Conservation (phyloP, 2,888 invertebrate species). For the Helobdella robusta region DNA sequence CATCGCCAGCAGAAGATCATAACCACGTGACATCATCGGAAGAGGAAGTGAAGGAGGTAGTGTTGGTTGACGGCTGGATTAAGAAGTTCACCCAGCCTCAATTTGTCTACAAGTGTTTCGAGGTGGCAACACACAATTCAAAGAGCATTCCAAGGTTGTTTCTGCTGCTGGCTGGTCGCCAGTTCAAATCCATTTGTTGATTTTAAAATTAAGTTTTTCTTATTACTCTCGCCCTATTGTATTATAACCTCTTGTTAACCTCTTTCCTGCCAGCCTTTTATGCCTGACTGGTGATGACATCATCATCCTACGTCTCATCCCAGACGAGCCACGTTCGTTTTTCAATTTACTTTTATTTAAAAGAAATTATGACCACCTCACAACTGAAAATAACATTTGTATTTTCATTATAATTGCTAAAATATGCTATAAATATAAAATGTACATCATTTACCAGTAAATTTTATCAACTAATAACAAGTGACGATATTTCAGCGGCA, state of each 20-base stretch:
- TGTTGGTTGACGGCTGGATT: slow-evolving; percentile 11
- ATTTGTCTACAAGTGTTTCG: slow-evolving; percentile 20
- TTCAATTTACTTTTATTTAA: too few species aligned
- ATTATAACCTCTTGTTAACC: not conserved
- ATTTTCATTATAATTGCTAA: too few species aligned
- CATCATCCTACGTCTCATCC: slow-evolving; percentile 67
- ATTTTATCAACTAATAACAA: too few species aligned
- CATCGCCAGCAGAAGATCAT: not conserved
- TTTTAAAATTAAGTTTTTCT: too few species aligned
- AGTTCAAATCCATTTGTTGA: too few species aligned
- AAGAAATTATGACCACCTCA: too few species aligned
- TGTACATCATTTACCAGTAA: too few species aligned
- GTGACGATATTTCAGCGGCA: too few species aligned
- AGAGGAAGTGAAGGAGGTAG: slow-evolving; percentile 18
- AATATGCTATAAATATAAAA: too few species aligned
- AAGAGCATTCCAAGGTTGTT: slow-evolving; percentile 8
- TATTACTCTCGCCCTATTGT: not conserved
- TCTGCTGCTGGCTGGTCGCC: too few species aligned
- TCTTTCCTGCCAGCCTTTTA: slow-evolving; percentile 59
- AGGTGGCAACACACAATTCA: not conserved
- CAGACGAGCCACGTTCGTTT: slow-evolving; percentile 58
- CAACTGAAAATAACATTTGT: too few species aligned
- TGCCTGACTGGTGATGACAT: slow-evolving; percentile 76
- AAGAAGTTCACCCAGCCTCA: not conserved
- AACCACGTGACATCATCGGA: slow-evolving; percentile 1